Evolutionary conservation across 2,888 invertebrate genomes (phyloP).

Genomic region (Tetragnatha montana): DNA sequence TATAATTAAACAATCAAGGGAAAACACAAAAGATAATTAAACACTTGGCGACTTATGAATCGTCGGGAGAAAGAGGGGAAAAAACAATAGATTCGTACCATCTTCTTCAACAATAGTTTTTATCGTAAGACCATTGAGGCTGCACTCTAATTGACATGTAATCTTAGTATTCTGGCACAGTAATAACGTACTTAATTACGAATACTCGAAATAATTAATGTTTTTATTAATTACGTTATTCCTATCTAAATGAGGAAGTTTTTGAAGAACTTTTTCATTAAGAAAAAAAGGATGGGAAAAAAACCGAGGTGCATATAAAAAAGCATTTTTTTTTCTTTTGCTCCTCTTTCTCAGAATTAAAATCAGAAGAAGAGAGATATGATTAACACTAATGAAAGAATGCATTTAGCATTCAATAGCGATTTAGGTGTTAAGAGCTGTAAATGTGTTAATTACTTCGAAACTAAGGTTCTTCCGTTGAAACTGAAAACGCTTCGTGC

Average conservation of each 20-base stretch:
- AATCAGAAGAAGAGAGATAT: slow-evolving; percentile 45
- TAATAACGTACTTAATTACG: slow-evolving; percentile 62
- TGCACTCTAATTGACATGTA: slow-evolving; percentile 42
- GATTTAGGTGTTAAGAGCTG: slow-evolving; percentile 64
- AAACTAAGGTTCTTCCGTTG: slow-evolving; percentile 26
- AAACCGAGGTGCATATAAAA: slow-evolving; percentile 22
- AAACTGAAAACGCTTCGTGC: slow-evolving; percentile 38
- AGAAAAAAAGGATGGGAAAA: slow-evolving; percentile 25
- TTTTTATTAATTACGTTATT: slow-evolving; percentile 65
- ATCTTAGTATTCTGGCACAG: slow-evolving; percentile 54
- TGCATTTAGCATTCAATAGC: slow-evolving; percentile 65
- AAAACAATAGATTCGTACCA: slow-evolving; percentile 8
- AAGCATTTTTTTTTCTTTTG: slow-evolving; percentile 18
- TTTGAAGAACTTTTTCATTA: slow-evolving; percentile 54
- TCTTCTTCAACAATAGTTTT: slow-evolving; percentile 18
- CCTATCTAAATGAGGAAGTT: slow-evolving; percentile 41
- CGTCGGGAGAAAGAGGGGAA: neutral
- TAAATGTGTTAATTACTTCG: slow-evolving; percentile 63
- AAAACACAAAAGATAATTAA: slow-evolving; percentile 23
- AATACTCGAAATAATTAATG: slow-evolving; percentile 64
- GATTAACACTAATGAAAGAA: slow-evolving; percentile 67
- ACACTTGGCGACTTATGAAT: neutral
- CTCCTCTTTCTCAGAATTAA: slow-evolving; percentile 43
- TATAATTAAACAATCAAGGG: neutral
- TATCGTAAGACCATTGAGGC: slow-evolving; percentile 26